phyloP scores from a whole-genome alignment of 2,888 invertebrate genomes.

The Entomobrya multifasciata region DNA sequence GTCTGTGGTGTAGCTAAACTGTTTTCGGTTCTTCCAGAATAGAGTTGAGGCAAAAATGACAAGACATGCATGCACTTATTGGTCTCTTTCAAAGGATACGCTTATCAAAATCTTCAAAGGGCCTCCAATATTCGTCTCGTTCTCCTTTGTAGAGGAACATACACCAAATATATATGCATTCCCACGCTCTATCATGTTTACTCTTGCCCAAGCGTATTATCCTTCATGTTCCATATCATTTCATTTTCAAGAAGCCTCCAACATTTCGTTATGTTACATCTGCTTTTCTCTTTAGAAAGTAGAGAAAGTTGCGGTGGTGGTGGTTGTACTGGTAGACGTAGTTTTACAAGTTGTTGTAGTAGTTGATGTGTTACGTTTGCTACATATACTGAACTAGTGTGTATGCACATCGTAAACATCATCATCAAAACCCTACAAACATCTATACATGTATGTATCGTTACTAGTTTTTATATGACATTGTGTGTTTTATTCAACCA shows the following conservation, averaged over 20 bases:
- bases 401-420: background rate
- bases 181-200: background rate
- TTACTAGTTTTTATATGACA: background rate
- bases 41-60: constrained; percentile 32
- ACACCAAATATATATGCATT: constrained; percentile 8
- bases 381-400: background rate
- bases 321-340: background rate
- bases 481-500: constrained; percentile 28
- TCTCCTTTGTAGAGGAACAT: background rate
- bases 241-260: constrained; percentile 25
- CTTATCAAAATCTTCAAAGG: constrained; percentile 30
- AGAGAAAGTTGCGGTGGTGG: background rate
- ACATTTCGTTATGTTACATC: constrained; percentile 2
- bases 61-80: constrained; percentile 43
- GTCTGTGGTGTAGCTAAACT: background rate
- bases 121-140: constrained; percentile 2
- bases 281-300: constrained; percentile 1
- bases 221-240: constrained; percentile 13
- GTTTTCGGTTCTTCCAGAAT: background rate
- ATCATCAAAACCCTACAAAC: background rate
- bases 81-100: background rate
- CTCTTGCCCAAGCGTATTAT: background rate
- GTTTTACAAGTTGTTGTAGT: background rate
- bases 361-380: background rate
- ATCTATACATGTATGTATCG: background rate